These are phyloP conservation scores for Lophotis ruficrista DNA, from an alignment of 2,113 vertebrate species.

Conservation along the genomic window DNA sequence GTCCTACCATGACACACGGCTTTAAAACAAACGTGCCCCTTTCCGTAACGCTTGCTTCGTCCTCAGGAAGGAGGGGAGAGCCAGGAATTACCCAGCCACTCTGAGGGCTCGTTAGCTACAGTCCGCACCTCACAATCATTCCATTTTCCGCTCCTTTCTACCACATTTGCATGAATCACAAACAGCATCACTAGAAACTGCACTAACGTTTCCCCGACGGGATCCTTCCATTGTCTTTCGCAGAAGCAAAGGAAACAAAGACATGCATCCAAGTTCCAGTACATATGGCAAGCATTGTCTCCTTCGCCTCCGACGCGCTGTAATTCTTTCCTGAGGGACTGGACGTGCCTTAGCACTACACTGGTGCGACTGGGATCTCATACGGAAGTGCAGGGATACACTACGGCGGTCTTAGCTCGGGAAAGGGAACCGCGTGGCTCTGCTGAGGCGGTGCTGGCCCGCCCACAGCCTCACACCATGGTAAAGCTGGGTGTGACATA, in stretches of 20 bases:
- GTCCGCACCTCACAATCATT: background rate
- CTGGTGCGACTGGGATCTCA: background rate
- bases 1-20: background rate
- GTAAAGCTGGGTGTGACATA: background rate
- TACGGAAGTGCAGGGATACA: background rate
- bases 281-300: background rate
- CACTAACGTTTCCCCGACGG: background rate
- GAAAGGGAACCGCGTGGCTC: background rate
- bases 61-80: background rate
- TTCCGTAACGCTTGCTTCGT: background rate
- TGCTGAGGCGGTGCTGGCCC: background rate
- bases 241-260: background rate
- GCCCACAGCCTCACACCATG: background rate
- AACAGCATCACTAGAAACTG: background rate
- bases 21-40: background rate
- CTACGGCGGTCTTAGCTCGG: rapidly evolving
- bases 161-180: background rate
- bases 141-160: background rate
- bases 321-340: background rate
- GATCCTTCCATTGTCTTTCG: background rate
- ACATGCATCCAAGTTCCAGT: background rate
- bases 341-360: background rate
- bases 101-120: background rate
- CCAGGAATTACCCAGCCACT: background rate
- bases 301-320: background rate